A percentile compares a stretch with the other conserved stretches of the same genome.
phyloP scores from a whole-genome alignment of 2,888 invertebrate genomes.

The Agrochola lychnidis region DNA sequence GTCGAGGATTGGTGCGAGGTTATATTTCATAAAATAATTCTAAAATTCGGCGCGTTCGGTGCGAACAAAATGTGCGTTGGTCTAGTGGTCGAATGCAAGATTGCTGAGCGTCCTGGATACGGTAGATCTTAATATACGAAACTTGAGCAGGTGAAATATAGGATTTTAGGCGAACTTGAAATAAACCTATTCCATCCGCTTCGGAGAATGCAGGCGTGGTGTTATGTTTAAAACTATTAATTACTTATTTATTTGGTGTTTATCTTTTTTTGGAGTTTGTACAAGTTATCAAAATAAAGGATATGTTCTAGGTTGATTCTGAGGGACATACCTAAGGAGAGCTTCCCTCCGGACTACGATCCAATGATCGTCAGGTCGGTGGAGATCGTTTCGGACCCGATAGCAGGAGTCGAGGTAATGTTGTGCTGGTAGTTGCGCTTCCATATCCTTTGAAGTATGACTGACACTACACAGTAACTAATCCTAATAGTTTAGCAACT shows the following conservation, averaged over 20 bases:
- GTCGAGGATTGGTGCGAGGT: no score
- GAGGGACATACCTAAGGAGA: constrained; percentile 78
- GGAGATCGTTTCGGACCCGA: constrained; percentile 64
- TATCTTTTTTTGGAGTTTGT: background rate
- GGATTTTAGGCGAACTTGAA: background rate
- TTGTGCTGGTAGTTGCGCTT: background rate
- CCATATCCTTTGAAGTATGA: background rate
- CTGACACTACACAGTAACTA: background rate
- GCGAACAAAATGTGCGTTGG: background rate
- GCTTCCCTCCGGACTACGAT: constrained; percentile 72
- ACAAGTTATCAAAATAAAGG: background rate
- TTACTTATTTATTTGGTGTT: background rate
- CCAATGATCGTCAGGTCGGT: constrained; percentile 73
- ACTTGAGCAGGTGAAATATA: no score
- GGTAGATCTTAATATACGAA: background rate
- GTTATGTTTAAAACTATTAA: background rate
- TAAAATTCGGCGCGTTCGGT: no score
- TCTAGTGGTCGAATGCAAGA: background rate
- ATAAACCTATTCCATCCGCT: background rate
- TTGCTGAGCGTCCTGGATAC: background rate
- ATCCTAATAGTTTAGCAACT: background rate
- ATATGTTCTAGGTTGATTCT: constrained; percentile 76
- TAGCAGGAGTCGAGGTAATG: constrained; percentile 73
- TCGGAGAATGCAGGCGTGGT: background rate
- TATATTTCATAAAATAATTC: background rate